Base-by-base conservation (phyloP, 2,797 vertebrate genomes). In the Crenuchus spilurus region DNA sequence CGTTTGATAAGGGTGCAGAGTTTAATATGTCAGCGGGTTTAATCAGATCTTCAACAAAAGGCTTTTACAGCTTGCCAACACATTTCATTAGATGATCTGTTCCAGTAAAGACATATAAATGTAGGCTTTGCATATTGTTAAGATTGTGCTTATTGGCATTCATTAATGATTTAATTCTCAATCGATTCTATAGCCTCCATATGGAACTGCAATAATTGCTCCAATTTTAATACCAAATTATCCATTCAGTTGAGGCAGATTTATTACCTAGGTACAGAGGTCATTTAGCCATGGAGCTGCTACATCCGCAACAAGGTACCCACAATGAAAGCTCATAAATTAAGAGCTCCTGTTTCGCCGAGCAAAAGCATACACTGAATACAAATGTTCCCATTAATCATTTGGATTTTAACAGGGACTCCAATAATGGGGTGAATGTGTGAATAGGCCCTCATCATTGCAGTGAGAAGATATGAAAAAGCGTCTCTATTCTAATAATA, bases 321-420 rank as follows among this genome's bases (percentile, higher is more conserved):
- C 78, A 86, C 89, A 91, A 92, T 88, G 87, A 91, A 86, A 90
- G 86, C 84, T 90, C 91, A 91, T 92, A 91, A 91, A 93, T 92
- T 91, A 93, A 85, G 81, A 91, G 79, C 77, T 90, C 79, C 82
- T 88, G 87, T 91, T 92, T 91, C 89, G 84, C 86, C 88, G 85
- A 89, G 84, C 65, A 76, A 79, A 85, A 82, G 75, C 81, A 84
- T 80, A 86, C 0, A 58, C 78, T 16, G 81, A 90, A 92, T 84
- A 85, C 70, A 90, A 92, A 90, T 84, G 83, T 84, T 80, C 79
- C 73, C 84, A 91, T 91, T 91, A 79, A 90, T 92, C 80, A 77
- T 88, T 87, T 86, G 85, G 86, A 46, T 82, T 70, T 77, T 81
- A 84, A 75, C 58, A 82, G 68, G 88, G 89, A 92, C 86, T 87